A percentile compares a stretch with the other conserved stretches of the same genome.
phyloP scores from a whole-genome alignment of 2,888 invertebrate species.

The Hypolimnas misippus region DNA sequence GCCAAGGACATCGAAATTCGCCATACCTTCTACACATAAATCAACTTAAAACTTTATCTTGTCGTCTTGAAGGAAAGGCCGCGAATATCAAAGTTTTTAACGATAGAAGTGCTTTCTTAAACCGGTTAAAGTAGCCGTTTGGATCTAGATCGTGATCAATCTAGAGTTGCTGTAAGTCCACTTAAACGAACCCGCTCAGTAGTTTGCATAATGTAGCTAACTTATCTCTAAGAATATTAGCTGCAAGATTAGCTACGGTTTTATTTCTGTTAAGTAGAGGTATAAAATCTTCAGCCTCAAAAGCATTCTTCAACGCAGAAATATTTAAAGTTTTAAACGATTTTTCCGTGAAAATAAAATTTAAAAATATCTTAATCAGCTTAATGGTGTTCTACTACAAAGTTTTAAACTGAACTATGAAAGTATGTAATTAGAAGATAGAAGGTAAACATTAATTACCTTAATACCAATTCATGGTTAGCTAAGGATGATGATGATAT shows the following conservation, averaged over 20 bases:
- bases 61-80: constrained; percentile 51
- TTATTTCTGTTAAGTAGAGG: constrained; percentile 35
- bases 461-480: no score
- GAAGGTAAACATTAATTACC: no score
- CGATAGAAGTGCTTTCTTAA: constrained; percentile 68
- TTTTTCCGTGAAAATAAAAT: constrained; percentile 19
- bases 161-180: constrained; percentile 44
- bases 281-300: constrained; percentile 33
- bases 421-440: no score
- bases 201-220: constrained; percentile 39
- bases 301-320: constrained; percentile 22
- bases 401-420: neutral
- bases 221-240: constrained; percentile 31
- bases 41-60: constrained; percentile 64
- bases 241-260: constrained; percentile 34
- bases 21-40: constrained; percentile 53
- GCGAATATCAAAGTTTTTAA: constrained; percentile 72
- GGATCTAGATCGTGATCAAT: constrained; percentile 56
- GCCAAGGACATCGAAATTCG: constrained; percentile 21
- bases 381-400: neutral
- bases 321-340: constrained; percentile 21
- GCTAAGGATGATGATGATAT: no score
- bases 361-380: constrained; percentile 23
- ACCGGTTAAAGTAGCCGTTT: constrained; percentile 54
- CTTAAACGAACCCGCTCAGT: constrained; percentile 36